phyloP scores from a whole-genome alignment of 2,797 vertebrate genomes.

The Sebastes itinus region DNA sequence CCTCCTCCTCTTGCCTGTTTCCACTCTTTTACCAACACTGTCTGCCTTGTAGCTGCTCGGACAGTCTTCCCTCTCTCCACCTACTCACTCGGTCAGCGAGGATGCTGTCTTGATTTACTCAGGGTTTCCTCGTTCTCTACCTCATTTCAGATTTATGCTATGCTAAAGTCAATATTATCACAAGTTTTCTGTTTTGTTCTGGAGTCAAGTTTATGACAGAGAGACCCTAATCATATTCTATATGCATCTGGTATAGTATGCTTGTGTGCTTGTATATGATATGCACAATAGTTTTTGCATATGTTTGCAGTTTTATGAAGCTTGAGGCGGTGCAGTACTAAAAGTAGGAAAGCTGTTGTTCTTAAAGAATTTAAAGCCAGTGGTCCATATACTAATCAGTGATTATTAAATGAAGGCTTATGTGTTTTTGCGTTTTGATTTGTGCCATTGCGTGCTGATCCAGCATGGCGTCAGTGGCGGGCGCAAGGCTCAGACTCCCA shows the following conservation, averaged over 20 bases:
- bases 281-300: background rate
- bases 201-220: background rate
- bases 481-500: slow-evolving; percentile 70
- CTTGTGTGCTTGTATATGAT: background rate
- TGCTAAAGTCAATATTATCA: background rate
- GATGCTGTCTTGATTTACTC: slow-evolving; percentile 11
- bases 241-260: background rate
- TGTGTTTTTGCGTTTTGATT: slow-evolving; percentile 20
- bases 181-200: background rate
- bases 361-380: background rate
- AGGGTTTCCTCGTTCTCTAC: background rate
- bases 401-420: background rate
- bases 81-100: slow-evolving; percentile 19
- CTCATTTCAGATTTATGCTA: background rate
- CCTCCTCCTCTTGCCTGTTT: slow-evolving; percentile 1
- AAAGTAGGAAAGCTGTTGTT: background rate
- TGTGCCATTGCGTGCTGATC: slow-evolving; percentile 50
- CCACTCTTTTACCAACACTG: slow-evolving; percentile 10
- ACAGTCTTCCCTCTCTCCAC: slow-evolving; percentile 2
- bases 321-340: background rate
- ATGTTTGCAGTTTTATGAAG: background rate
- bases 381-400: background rate
- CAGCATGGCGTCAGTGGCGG: slow-evolving; percentile 59
- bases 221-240: background rate
- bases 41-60: slow-evolving; percentile 15